Evolutionary conservation across 2,113 vertebrate species (phyloP).

Genomic region (Solenodon paradoxus): DNA sequence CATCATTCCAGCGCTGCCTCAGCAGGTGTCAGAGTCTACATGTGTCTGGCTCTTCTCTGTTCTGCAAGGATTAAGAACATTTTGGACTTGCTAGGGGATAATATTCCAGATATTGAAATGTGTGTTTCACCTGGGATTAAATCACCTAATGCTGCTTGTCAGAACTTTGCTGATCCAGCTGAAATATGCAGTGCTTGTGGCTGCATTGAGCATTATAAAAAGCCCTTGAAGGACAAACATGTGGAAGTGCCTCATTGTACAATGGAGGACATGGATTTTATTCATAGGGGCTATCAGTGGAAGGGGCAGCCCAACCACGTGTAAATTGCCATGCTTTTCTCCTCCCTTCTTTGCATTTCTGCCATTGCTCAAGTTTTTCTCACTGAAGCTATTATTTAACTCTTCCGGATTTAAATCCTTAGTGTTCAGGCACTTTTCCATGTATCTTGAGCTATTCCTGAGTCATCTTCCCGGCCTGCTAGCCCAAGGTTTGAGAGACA

Average conservation of each 20-base stretch:
- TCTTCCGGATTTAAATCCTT: neutral
- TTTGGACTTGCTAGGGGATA: slow-evolving; percentile 76
- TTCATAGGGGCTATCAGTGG: slow-evolving; percentile 81
- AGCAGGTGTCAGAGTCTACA: slow-evolving; percentile 75
- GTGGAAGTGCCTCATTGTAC: slow-evolving; percentile 80
- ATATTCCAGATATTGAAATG: slow-evolving; percentile 75
- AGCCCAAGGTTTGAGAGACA: slow-evolving; percentile 12
- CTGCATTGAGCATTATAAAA: slow-evolving; percentile 79
- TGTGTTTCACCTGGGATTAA: slow-evolving; percentile 78
- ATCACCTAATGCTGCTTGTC: slow-evolving; percentile 79
- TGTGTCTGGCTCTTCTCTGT: slow-evolving; percentile 77
- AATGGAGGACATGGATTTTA: slow-evolving; percentile 81
- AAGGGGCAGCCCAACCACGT: slow-evolving; percentile 78
- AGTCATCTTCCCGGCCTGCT: neutral
- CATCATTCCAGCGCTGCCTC: slow-evolving; percentile 77
- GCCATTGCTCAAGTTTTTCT: neutral
- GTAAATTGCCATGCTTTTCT: slow-evolving; percentile 77
- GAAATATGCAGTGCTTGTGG: slow-evolving; percentile 79
- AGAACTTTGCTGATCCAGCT: slow-evolving; percentile 80
- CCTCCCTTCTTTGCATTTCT: neutral
- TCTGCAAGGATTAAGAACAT: slow-evolving; percentile 80
- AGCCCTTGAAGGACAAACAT: slow-evolving; percentile 81
- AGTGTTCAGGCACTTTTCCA: neutral
- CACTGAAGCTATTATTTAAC: neutral
- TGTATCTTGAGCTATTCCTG: neutral